A percentile compares a stretch with the other conserved stretches of the same genome.
Conservation (phyloP, 2,113 vertebrate species). For the Callionymus lyra region DNA sequence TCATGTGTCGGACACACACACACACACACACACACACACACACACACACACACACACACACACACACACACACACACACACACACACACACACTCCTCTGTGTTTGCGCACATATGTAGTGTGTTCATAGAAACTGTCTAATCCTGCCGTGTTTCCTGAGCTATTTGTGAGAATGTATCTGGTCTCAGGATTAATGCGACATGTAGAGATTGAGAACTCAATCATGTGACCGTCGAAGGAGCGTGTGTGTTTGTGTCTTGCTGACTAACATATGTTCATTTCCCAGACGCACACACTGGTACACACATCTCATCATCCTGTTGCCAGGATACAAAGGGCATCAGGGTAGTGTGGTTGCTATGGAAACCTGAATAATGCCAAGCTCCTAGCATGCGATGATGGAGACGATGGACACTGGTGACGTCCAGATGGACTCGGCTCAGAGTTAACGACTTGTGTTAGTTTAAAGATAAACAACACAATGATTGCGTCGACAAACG, state of each 20-base stretch:
- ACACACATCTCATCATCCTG: slow-evolving; percentile 40
- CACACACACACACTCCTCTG: neutral
- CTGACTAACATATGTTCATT: slow-evolving; percentile 21
- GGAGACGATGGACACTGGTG: too few species aligned
- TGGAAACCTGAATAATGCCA: slow-evolving; percentile 49
- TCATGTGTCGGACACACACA: neutral
- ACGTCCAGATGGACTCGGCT: too few species aligned
- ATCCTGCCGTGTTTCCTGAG: slow-evolving; percentile 20
- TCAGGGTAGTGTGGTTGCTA: slow-evolving; percentile 48
- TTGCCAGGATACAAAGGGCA: slow-evolving; percentile 62
- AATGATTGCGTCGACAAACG: too few species aligned
- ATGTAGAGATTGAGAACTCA: slow-evolving; percentile 23
- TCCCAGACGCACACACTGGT: slow-evolving; percentile 6
- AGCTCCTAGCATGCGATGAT: slow-evolving; percentile 29
- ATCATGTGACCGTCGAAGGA: slow-evolving; percentile 16
- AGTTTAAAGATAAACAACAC: too few species aligned
- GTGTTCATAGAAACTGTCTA: slow-evolving; percentile 11
- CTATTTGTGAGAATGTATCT: slow-evolving; percentile 18
- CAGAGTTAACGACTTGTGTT: too few species aligned
- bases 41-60: neutral
- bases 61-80: neutral
- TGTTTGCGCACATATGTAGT: neutral
- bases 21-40: slow-evolving; percentile 8
- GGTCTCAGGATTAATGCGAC: slow-evolving; percentile 19
- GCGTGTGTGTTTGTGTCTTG: neutral